Percentiles rank a stretch among this genome's conserved stretches.
Evolutionary conservation across 2,888 invertebrate species (phyloP).

Genomic region (Leptopilina syphax): DNA sequence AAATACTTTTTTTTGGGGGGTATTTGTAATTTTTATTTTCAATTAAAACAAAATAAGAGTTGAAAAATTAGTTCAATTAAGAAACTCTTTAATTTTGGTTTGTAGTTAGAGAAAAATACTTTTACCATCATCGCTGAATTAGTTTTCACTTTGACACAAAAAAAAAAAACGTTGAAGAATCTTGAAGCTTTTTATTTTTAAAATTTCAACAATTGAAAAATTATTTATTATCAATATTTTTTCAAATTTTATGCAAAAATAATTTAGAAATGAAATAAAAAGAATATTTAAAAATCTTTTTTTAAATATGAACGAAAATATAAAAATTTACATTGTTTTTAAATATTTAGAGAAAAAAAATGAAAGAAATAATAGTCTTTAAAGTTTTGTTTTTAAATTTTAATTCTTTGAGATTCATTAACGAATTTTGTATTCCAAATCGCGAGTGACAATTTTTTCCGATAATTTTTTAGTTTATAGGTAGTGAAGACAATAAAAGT

Average conservation of each 20-base stretch:
- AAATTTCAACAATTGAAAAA: background rate
- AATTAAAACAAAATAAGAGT: background rate
- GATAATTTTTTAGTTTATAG: constrained; percentile 9
- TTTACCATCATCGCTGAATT: constrained; percentile 9
- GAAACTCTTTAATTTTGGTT: constrained; percentile 4
- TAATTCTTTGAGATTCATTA: background rate
- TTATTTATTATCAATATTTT: background rate
- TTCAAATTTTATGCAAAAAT: too few relatives aligned
- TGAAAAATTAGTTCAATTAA: background rate
- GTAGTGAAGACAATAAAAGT: constrained; percentile 30
- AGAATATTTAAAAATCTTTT: too few relatives aligned
- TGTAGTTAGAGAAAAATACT: constrained; percentile 27
- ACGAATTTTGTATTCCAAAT: background rate
- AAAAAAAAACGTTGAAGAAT: background rate
- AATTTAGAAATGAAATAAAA: too few relatives aligned
- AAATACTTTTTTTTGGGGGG: background rate
- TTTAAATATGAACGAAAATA: too few relatives aligned
- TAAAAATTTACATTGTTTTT: too few relatives aligned
- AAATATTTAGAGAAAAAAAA: background rate
- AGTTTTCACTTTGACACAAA: background rate
- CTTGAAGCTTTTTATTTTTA: background rate
- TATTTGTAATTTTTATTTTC: background rate
- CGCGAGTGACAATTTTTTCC: constrained; percentile 5
- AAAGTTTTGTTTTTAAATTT: background rate
- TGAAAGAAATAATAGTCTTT: background rate